Evolutionary conservation across 2,113 vertebrate genomes (phyloP).

Genomic region (Cichladusa arquata): DNA sequence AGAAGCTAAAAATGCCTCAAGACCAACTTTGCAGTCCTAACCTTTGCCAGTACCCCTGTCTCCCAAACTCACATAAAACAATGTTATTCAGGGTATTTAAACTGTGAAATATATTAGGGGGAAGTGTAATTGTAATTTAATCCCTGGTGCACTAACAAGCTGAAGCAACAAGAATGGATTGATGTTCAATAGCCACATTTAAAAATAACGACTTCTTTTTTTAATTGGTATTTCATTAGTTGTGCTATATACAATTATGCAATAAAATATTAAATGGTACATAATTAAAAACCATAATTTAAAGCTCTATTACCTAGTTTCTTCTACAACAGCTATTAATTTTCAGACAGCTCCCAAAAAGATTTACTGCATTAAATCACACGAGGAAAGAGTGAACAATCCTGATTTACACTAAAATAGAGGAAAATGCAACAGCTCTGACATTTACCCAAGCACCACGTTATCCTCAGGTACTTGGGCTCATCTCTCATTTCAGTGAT

Average conservation of each 20-base stretch:
- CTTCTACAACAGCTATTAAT: conserved; percentile 48
- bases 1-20: background rate
- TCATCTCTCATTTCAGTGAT: conserved; percentile 63
- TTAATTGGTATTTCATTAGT: background rate
- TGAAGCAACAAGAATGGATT: background rate
- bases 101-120: background rate
- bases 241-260: background rate
- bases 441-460: conserved; percentile 56
- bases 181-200: background rate
- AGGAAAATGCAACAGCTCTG: conserved; percentile 37
- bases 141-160: background rate
- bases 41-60: background rate
- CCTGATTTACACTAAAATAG: conserved; percentile 29
- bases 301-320: background rate
- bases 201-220: background rate
- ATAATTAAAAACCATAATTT: background rate
- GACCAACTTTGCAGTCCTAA: background rate
- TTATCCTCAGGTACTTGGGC: conserved; percentile 31
- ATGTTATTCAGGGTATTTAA: background rate
- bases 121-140: background rate
- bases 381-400: background rate
- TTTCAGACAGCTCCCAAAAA: background rate
- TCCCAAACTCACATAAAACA: background rate
- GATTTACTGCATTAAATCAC: background rate
- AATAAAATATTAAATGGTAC: background rate